Conservation (phyloP, 2,113 vertebrate species). For the Petrocephalus microphthalmus region DNA sequence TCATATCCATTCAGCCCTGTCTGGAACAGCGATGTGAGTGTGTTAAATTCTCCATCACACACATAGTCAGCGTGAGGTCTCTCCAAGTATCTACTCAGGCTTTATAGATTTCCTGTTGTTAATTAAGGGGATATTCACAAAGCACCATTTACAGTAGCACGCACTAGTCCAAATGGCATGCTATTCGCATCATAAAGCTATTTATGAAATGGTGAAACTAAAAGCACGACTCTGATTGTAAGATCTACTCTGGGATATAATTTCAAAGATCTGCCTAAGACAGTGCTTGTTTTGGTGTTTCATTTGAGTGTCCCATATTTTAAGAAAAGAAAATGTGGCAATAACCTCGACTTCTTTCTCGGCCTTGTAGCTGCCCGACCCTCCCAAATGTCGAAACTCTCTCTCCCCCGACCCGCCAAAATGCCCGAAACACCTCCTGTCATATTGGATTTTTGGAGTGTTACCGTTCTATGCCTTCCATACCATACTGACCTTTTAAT, state of each 20-base stretch:
- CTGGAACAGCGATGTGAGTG: not conserved
- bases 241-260: conserved; percentile 38
- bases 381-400: not conserved
- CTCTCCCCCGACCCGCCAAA: conserved; percentile 18
- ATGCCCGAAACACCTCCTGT: conserved; percentile 23
- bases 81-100: not conserved
- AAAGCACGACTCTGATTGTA: conserved; percentile 47
- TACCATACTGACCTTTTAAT: conserved; percentile 34
- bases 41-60: not conserved
- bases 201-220: conserved; percentile 32
- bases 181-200: not conserved
- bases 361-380: conserved; percentile 25
- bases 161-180: not conserved
- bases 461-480: conserved; percentile 36
- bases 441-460: conserved; percentile 32
- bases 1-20: not conserved
- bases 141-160: not conserved
- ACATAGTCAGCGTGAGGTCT: not conserved
- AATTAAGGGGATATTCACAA: not conserved
- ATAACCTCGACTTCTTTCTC: conserved; percentile 49
- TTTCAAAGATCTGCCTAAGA: conserved; percentile 44
- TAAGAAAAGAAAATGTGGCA: conserved; percentile 43
- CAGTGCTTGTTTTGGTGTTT: conserved; percentile 43
- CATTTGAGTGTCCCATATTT: conserved; percentile 42
- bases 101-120: not conserved